These are phyloP conservation scores for Phalanger gymnotis DNA, from an alignment of 2,797 vertebrate species.

Conservation along the genomic window DNA sequence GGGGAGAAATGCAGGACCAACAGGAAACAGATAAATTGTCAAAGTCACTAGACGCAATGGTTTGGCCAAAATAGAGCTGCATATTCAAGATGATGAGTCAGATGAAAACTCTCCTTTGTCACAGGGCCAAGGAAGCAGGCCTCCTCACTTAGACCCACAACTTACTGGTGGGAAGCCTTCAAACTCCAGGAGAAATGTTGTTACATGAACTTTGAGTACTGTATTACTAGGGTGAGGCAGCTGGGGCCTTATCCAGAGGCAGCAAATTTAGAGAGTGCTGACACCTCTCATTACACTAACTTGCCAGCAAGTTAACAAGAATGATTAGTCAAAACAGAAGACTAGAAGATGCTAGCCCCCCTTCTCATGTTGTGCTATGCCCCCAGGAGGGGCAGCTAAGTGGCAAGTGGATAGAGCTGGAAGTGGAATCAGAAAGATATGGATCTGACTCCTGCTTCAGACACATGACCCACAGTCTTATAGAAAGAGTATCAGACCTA, in stretches of 20 bases:
- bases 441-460: not conserved
- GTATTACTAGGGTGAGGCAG: slow-evolving; percentile 13
- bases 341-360: not conserved
- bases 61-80: slow-evolving; percentile 72
- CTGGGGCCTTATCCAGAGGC: not conserved
- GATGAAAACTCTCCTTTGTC: slow-evolving; percentile 68
- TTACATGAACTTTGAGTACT: not conserved
- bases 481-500: not conserved
- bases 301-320: not conserved
- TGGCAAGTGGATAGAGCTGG: not conserved
- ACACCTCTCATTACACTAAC: not conserved
- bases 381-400: not conserved
- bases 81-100: slow-evolving; percentile 77
- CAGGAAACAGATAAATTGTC: slow-evolving; percentile 80
- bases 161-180: not conserved
- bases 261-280: not conserved
- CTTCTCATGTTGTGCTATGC: not conserved
- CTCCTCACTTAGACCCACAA: slow-evolving; percentile 33
- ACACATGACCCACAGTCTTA: too few relatives aligned
- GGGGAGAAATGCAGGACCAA: slow-evolving; percentile 77
- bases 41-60: slow-evolving; percentile 72
- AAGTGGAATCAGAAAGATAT: not conserved
- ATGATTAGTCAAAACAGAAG: not conserved
- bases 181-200: slow-evolving; percentile 16
- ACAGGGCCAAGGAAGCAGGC: slow-evolving; percentile 17